phyloP scores from a whole-genome alignment of 2,797 vertebrate genomes.

The Falco berigora region DNA sequence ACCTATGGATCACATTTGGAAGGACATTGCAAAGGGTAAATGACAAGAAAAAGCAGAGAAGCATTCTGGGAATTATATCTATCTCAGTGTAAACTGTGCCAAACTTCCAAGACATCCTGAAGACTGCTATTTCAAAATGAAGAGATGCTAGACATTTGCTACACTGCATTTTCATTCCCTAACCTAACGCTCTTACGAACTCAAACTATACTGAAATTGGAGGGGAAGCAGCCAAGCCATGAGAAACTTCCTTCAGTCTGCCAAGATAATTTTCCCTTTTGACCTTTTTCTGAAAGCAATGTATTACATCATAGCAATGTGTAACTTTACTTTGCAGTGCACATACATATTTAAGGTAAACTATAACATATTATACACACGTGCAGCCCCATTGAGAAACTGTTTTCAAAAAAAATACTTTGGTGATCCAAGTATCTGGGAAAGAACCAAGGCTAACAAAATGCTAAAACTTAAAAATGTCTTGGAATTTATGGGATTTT shows the following conservation, averaged over 20 bases:
- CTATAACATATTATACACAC: not conserved
- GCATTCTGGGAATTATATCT: not conserved
- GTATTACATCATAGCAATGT: not conserved
- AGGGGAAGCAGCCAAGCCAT: not conserved
- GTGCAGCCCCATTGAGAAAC: not conserved
- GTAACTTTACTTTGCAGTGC: not conserved
- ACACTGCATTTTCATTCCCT: not conserved
- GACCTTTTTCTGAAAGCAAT: not conserved
- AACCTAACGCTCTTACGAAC: not conserved
- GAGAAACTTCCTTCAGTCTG: not conserved
- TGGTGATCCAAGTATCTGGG: not conserved
- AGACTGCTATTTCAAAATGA: not conserved
- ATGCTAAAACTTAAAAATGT: not conserved
- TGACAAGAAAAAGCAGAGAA: not conserved
- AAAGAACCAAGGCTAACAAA: not conserved
- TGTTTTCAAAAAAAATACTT: not conserved
- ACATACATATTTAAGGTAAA: not conserved
- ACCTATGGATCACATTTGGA: not conserved
- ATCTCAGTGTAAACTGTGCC: not conserved
- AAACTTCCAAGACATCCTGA: not conserved
- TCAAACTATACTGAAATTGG: not conserved
- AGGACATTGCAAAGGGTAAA: not conserved
- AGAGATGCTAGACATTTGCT: not conserved
- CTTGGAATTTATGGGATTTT: not conserved
- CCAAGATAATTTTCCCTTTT: not conserved